These are phyloP conservation scores for Dryococelus australis DNA, from an alignment of 2,888 invertebrate genomes.

Conservation along the genomic window DNA sequence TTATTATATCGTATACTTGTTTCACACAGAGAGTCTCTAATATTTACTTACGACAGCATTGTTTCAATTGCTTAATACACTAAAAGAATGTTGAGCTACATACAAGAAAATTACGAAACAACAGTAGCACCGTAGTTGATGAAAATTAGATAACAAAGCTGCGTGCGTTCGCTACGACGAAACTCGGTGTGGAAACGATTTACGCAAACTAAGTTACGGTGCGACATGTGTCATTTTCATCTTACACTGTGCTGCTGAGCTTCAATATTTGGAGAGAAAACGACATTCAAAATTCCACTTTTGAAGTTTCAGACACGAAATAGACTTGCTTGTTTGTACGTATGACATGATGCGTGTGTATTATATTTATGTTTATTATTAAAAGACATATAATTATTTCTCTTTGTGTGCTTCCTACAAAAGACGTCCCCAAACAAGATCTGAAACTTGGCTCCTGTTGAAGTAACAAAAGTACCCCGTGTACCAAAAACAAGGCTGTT, in stretches of 20 bases:
- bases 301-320: slow-evolving; percentile 20
- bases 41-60: no score
- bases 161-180: not conserved
- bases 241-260: not conserved
- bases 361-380: slow-evolving; percentile 39
- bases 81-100: no score
- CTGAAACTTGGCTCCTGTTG: not conserved
- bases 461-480: not conserved
- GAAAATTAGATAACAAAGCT: not conserved
- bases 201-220: not conserved
- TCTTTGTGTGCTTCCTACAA: slow-evolving; percentile 37
- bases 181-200: not conserved
- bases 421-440: slow-evolving; percentile 29
- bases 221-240: not conserved
- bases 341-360: slow-evolving; percentile 32
- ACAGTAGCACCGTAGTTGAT: no score
- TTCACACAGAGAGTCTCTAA: no score
- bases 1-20: no score
- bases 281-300: slow-evolving; percentile 39
- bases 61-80: no score
- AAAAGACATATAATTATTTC: slow-evolving; percentile 38
- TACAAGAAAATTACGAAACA: no score
- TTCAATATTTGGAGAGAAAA: slow-evolving; percentile 9
- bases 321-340: slow-evolving; percentile 24
- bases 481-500: not conserved